Conservation (phyloP, 2,888 invertebrate species). For the Congeria kusceri region DNA sequence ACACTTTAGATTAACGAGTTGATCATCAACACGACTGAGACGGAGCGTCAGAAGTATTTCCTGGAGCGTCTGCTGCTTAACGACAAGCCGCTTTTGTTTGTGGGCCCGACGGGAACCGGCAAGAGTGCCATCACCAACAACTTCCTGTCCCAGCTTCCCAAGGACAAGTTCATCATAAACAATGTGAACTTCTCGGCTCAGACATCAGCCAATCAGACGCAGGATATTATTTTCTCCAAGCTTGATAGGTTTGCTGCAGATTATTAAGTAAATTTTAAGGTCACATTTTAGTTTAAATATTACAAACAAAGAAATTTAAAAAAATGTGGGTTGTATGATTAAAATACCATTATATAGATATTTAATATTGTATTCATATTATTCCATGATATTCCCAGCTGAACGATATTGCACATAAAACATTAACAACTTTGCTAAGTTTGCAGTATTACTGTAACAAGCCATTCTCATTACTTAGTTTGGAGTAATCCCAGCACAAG, state of each 20-base stretch:
- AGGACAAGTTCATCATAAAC: conserved; percentile 83
- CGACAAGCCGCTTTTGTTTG: conserved; percentile 81
- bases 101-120: conserved; percentile 85
- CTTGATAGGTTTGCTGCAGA: conserved; percentile 79
- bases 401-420: no score
- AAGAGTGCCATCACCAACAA: conserved; percentile 84
- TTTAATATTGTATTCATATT: no score
- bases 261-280: no score
- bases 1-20: conserved; percentile 79
- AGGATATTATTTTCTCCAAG: conserved; percentile 85
- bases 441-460: no score
- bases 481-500: no score
- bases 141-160: conserved; percentile 80
- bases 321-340: no score
- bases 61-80: conserved; percentile 77
- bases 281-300: no score
- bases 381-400: no score
- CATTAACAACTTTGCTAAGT: no score
- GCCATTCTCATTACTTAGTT: no score
- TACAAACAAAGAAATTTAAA: no score
- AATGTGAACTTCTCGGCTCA: conserved; percentile 85
- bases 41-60: conserved; percentile 83
- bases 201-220: conserved; percentile 84
- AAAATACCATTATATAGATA: no score
- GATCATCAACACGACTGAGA: conserved; percentile 84